Evolutionary conservation across 2,113 vertebrate genomes (phyloP), one percentile per base, ranked within the genome.

Genomic region (Entomyzon cyanotis): DNA sequence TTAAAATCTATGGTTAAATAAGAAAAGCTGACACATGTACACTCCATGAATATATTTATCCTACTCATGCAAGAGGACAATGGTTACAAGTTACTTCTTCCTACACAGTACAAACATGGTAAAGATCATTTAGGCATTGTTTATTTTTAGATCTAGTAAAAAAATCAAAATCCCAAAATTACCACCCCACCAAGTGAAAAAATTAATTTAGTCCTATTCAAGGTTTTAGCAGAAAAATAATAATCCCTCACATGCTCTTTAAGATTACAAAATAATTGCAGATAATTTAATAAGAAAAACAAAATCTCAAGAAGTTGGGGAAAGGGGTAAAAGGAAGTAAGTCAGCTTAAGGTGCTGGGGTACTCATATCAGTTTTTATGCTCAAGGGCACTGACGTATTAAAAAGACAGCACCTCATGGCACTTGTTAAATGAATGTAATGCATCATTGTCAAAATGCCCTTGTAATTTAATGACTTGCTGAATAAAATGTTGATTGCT

Each of bases 381-480:
- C 67, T 84, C 95, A 90, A 95, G 89, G 94, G 76, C 80, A 92
- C 35, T 76, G 84, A 90, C 75, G 94, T 55, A 86, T 60, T 86
- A 68, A 64, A 68, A 49, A 91, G 70, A 77, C 76, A 87, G 59
- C 58, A 76, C 46, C 88, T 78, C 49, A 75, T 7, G 60, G 70
- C 60, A 94, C 68, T 69, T 97, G 41, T 90, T 90, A 96, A 96
- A 95, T 65, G 30, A 80, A 92, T 68, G 39, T 76, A 94, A 87
- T 92, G 58, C 25, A 85, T 96, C 93, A 92, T 83, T 96, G 96
- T 95, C 95, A 94, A 96, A 97, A 94, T 33, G 59, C 52, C 92
- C 47, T 44, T 96, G 87, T 96, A 97, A 95, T 93, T 82, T 84
- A 97, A 92, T 95, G 82, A 95, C 63, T 93, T 90, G 81, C 84